Conservation (phyloP, 2,888 invertebrate species). For the Campoplex nolae region DNA sequence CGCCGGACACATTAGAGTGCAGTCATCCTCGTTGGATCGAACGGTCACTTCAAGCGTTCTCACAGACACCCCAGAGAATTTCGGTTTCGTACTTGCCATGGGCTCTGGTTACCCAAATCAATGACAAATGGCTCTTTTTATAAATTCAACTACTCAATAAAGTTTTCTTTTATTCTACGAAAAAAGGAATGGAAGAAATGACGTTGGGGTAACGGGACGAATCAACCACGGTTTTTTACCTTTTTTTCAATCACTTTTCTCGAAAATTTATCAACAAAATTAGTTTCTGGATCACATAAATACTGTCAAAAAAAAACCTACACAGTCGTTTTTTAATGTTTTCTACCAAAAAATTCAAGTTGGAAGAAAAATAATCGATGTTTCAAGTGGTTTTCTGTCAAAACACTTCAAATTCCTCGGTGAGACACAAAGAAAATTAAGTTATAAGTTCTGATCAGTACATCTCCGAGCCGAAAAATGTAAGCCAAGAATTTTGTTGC, state of each 20-base stretch:
- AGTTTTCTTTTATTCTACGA: neutral
- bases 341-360: no score
- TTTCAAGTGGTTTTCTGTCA: no score
- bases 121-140: slow-evolving; percentile 9
- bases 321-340: no score
- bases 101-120: slow-evolving; percentile 86
- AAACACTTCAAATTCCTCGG: no score
- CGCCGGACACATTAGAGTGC: slow-evolving; percentile 86
- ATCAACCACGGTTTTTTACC: neutral
- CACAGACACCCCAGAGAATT: slow-evolving; percentile 83
- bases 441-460: no score
- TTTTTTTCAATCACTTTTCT: neutral
- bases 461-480: no score
- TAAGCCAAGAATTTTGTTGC: neutral
- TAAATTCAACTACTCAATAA: neutral
- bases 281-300: neutral
- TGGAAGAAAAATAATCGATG: no score
- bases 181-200: neutral
- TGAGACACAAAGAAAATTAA: no score
- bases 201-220: neutral
- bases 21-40: slow-evolving; percentile 81
- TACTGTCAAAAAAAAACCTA: no score
- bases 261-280: neutral
- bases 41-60: slow-evolving; percentile 77
- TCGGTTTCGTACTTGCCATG: slow-evolving; percentile 90